Base-by-base conservation (phyloP, 2,797 vertebrate genomes). In the Epinephelus awoara region DNA sequence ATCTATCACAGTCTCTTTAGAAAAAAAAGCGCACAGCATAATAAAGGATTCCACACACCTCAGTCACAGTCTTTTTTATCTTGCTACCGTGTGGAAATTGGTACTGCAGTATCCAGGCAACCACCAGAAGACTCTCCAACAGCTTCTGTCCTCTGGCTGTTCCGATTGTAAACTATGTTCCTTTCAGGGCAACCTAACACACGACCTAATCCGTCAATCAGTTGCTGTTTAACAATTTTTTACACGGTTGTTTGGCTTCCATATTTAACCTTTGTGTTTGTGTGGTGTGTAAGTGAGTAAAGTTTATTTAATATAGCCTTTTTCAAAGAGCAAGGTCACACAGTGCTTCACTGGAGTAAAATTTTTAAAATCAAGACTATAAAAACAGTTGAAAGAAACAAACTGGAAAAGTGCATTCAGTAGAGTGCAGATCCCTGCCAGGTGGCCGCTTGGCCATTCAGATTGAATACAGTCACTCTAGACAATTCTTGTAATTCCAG, bases 11-110 rank as follows among this genome's bases (percentile, higher is more conserved):
- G 68, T 74, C 40, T 61, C 25, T 75, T 49, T 51, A 19, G 14
- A 29, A 34, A 56, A 50, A 67, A 38, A 51, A 54, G 8, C 29
- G 72, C 25, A 49, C 47, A 25, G 61, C 44, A 47, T 63, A 69
- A 77, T 80, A 71, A 81, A 84, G 68, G 73, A 80, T 86, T 78
- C 23, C 46, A 75, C 63, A 62, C 38, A 59, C 27, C 25, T 21
- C 19, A 64, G 66, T 82, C 78, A 73, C 1, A 0, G 51, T 71
- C 58, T 70, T 83, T 29, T 75, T 84, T 40, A 61, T 74, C 46
- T 76, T 74, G 27, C 27, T 72, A 19, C 67, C 21, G 12, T 59
- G 75, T 81, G 27, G 63, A 78, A 85, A 86, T 77, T 14, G 11
- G 40, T 63, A 63, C 21, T 6, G 1, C 40, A 47, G 72, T 80